Percentiles rank a stretch among this genome's conserved stretches.
Evolutionary conservation across 2,797 vertebrate species (phyloP).

Genomic region (Myioborus melanocephalus): DNA sequence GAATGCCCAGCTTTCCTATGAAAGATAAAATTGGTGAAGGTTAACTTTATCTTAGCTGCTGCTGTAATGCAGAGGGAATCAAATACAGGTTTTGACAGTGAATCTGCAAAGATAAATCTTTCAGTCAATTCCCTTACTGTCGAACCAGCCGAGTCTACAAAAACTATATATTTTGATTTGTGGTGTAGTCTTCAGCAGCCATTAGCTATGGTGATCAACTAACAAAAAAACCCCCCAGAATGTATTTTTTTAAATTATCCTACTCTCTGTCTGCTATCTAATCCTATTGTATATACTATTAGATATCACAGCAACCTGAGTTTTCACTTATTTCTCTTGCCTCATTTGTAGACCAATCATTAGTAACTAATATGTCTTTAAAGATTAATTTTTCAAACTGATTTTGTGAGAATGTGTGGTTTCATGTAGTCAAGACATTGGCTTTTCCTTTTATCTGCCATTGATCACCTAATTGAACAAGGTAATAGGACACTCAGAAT

Average conservation of each 20-base stretch:
- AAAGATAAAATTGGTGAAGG: not conserved
- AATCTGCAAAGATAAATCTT: not conserved
- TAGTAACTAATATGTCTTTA: not conserved
- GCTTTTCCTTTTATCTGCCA: not conserved
- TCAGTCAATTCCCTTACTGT: not conserved
- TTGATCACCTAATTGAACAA: not conserved
- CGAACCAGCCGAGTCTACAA: fast-evolving
- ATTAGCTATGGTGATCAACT: not conserved
- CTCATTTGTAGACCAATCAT: not conserved
- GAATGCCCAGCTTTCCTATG: not conserved
- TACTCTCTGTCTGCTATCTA: not conserved
- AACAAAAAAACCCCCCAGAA: not conserved
- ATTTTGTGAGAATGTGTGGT: not conserved
- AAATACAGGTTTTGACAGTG: not conserved
- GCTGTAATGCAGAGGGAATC: not conserved
- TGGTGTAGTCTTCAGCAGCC: not conserved
- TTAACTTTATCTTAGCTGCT: not conserved
- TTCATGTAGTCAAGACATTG: not conserved
- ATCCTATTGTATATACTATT: not conserved
- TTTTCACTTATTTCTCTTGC: not conserved
- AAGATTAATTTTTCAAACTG: not conserved
- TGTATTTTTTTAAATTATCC: not conserved
- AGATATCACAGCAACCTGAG: not conserved
- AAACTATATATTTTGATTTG: not conserved
- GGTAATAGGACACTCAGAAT: not conserved